A percentile compares a stretch with the other conserved stretches of the same genome.
Evolutionary conservation across 2,113 vertebrate genomes (phyloP).

Genomic region (Equus przewalskii): DNA sequence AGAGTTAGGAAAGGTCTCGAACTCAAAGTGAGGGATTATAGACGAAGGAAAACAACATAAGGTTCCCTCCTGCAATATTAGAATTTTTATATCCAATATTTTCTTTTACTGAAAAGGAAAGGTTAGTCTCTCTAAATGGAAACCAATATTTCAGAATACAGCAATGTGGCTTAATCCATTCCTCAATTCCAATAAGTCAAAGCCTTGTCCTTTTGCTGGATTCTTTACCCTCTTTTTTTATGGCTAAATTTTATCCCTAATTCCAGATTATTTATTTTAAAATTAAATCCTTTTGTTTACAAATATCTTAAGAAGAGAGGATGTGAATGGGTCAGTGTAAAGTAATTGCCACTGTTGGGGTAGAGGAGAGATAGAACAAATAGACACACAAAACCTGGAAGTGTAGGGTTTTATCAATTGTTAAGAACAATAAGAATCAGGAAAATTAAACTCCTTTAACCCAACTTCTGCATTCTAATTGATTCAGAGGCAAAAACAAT

Average conservation of each 20-base stretch:
- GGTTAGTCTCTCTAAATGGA: neutral
- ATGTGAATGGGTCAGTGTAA: neutral
- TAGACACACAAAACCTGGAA: neutral
- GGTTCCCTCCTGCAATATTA: neutral
- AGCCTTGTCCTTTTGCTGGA: neutral
- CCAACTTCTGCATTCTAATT: neutral
- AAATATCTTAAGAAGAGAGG: neutral
- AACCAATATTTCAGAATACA: neutral
- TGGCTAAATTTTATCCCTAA: neutral
- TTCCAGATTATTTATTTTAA: neutral
- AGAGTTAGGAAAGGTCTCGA: neutral
- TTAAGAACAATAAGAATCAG: neutral
- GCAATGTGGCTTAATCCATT: neutral
- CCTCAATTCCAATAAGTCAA: conserved; percentile 19
- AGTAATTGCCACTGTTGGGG: neutral
- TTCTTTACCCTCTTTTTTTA: neutral
- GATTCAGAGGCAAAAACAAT: neutral
- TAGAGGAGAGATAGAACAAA: neutral
- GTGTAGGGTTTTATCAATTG: neutral
- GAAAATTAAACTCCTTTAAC: neutral
- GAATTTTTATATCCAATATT: neutral
- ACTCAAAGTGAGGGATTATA: neutral
- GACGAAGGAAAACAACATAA: neutral
- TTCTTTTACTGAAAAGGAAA: neutral
- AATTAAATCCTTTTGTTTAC: neutral